Percentiles rank a stretch among this genome's conserved stretches.
Conservation (phyloP, 2,113 vertebrate species). For the Cinclus cinclus region DNA sequence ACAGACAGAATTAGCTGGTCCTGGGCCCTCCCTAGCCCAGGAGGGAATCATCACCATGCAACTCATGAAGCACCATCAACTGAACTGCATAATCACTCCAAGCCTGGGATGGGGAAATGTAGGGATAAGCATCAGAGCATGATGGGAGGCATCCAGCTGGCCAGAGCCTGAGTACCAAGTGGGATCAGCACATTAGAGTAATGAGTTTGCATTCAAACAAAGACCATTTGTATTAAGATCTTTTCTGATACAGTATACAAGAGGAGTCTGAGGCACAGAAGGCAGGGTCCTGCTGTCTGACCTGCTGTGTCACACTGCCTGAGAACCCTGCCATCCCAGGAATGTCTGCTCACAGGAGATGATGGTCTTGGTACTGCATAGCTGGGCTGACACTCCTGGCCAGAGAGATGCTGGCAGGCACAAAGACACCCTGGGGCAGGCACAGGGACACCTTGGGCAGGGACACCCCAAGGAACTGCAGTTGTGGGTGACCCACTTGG, state of each 20-base stretch:
- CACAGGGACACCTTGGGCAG: not conserved
- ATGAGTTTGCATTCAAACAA: not conserved
- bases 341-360: not conserved
- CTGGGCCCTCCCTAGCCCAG: not conserved
- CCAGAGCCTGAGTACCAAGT: not conserved
- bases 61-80: not conserved
- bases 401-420: not conserved
- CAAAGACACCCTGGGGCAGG: not conserved
- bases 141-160: not conserved
- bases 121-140: not conserved
- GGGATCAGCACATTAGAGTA: not conserved
- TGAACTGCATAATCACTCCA: not conserved
- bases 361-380: rapidly evolving
- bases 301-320: rapidly evolving
- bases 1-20: not conserved
- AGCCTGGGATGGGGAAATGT: not conserved
- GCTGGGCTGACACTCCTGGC: not conserved
- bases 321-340: not conserved
- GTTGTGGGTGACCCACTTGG: rapidly evolving
- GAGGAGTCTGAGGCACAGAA: not conserved
- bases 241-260: not conserved
- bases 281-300: not conserved
- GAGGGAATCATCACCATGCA: not conserved
- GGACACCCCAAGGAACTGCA: not conserved
- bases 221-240: not conserved